phyloP scores from a whole-genome alignment of 2,888 invertebrate genomes.

The Nowickia ferox region DNA sequence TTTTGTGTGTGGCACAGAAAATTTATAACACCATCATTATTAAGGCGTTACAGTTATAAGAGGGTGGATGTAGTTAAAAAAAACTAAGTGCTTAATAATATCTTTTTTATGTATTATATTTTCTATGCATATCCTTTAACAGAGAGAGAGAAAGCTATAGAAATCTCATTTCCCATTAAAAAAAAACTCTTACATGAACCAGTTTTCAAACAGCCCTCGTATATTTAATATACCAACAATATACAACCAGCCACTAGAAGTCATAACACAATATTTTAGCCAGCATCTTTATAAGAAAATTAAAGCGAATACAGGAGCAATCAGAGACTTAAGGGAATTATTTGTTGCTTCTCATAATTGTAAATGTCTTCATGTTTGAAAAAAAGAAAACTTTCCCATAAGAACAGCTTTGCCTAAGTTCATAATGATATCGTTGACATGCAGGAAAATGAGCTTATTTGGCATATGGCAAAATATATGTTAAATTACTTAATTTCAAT shows the following conservation, averaged over 20 bases:
- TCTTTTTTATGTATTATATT: background rate
- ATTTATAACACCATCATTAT: slow-evolving; percentile 78
- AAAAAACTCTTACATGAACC: too few species aligned
- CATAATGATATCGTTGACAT: too few species aligned
- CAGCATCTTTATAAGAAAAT: slow-evolving; percentile 36
- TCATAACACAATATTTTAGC: slow-evolving; percentile 31
- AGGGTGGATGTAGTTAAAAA: background rate
- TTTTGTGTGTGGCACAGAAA: slow-evolving; percentile 74
- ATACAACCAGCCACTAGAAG: slow-evolving; percentile 11
- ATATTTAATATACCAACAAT: slow-evolving; percentile 2
- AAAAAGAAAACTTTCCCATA: too few species aligned
- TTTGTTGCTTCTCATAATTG: too few species aligned
- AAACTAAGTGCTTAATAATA: background rate
- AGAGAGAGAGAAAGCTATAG: too few species aligned
- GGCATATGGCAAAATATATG: too few species aligned
- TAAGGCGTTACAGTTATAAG: slow-evolving; percentile 54
- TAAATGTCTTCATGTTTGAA: too few species aligned
- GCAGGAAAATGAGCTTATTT: too few species aligned
- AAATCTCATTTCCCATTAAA: too few species aligned
- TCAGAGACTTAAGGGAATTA: slow-evolving; percentile 9
- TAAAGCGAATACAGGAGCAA: slow-evolving; percentile 14
- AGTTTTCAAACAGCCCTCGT: background rate
- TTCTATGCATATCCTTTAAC: too few species aligned
- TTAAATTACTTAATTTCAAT: too few species aligned
- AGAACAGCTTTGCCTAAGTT: too few species aligned